Evolutionary conservation across 2,888 invertebrate genomes (phyloP), one percentile per base, ranked within the genome.

Genomic region (Ecliptopera silaceata): DNA sequence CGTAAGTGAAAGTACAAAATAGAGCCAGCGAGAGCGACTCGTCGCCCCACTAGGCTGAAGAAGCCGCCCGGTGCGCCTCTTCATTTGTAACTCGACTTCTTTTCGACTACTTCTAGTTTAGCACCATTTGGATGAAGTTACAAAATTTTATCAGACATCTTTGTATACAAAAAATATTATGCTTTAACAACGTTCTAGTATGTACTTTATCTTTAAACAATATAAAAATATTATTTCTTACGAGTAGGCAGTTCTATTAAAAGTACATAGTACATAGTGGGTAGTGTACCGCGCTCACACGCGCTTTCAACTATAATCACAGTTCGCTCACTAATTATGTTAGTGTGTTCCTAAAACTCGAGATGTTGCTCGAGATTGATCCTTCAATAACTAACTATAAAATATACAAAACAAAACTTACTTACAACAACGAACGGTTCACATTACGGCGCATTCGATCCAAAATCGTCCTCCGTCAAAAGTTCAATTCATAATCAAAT

Each of bases 221-320:
- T 90, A 89, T 84, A 89, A 89, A 90, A 90, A 89, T 89, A 89
- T 86, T 70, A 80, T 84, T 83, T 85, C 82, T 88, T 88, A 86
- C 67, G 39, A 79, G 74, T 84, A 86, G 77, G 74, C 77, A 79
- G 77, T 41, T 53, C 69, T 74, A 77, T 77, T 79, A 81, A 76
- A 81, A 80, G 76, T 77, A 75, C 65, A 34, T 75, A 77, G 42
- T 62, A 52, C n/a, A n/a, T n/a, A n/a, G n/a, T n/a, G n/a, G n/a
- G n/a, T n/a, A n/a, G n/a, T 45, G 58, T 47, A 53, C 45, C 59
- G 56, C 59, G 55, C 53, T 61, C 66, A 46, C 64, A 48, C 66
- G 61, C 71, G 61, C 71, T 66, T 57, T 73, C 66, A 70, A 72
- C 77, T 73, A 75, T 77, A 74, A 88, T 88, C 88, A 87, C 88